Base-by-base conservation (phyloP, 1,140 invertebrate genomes). In the Ostrea denselamellosa region DNA sequence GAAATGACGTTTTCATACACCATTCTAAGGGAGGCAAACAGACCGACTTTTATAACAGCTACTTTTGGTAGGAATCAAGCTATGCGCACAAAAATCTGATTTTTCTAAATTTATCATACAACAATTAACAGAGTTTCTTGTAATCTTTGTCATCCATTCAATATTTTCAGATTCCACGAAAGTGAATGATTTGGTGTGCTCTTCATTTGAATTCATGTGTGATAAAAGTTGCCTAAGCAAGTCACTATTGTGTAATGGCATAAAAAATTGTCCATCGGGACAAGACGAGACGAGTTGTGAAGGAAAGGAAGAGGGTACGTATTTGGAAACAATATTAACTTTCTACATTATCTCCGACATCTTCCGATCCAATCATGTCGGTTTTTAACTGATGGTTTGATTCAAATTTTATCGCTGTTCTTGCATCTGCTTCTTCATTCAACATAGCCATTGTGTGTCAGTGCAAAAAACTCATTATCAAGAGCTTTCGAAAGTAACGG, bases 201-300 rank as follows among this genome's bases (percentile, higher is more conserved):
- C 68, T 77, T 77, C 68, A 34, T 77, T 25, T 14, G 68, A 77
- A 68, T 85, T 89, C 82, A 85, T 82, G 10, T 89, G 89, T 77
- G 86, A 89, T 77, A 52, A 81, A 28, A 68, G 68, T 22, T 89
- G 89, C 28, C 87, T 89, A 2, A 89, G 52, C 54, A 68, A 25
- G 19, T n/a, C 44, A 5, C 65, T 87, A 1, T 22, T 54, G 12
- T 89, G 89, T 52, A 58, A 89, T 77, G 89, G 89, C 25, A 85
- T 53, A 17, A 83, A 83, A 19, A 86, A 89, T 28, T 89, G 89
- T 84, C 89, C 89, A 19, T 71, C 51, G 34, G 85, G 86, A 10
- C 19, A 62, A 25, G 89, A 89, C 52, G 89, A 89, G 54, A 34
- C 51, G 17, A 14, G 58, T 19, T 89, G 89, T 84, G 68, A 12